Base-by-base conservation (phyloP, 2,797 vertebrate species). In the Muscicapa comitata region DNA sequence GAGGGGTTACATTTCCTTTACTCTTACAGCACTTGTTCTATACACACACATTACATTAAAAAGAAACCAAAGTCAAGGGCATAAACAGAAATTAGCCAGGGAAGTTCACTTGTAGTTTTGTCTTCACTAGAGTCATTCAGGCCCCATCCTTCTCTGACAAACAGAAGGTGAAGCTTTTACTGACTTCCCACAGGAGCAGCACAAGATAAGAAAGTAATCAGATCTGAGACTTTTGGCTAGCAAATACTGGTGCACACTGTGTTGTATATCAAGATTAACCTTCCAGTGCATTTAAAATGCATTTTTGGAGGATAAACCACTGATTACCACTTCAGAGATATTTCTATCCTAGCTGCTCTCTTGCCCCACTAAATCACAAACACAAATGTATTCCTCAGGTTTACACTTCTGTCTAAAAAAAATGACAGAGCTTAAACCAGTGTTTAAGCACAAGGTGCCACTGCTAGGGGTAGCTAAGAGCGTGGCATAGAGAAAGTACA, bases 11-110 rank as follows among this genome's bases (percentile, higher is more conserved):
- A 95, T 82, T 96, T 88, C 90, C 66, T 90, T 97, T 93, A 93
- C 81, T 68, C 95, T 96, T 93, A 91, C 73, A 96, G 89, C 82
- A 94, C 85, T 96, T 91, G 73, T 50, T 93, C 94, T 91, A 92
- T 28, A 91, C 71, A 88, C 62, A 87, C 74, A 87, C 74, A 38
- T 53, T 94, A 85, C 53, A 87, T 90, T 87, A 90, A 74, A 83
- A 93, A 90, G 74, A 94, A 94, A 91, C 53, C 76, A 95, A 84
- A 89, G 81, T 21, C 85, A 71, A 94, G 62, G 76, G 66, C 48
- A 63, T 75, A 78, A 93, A 88, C 42, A 76, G 70, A 84, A n/a
- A 26, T 82, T 87, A 93, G 62, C 58, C 65, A 73, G 58, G 29
- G 19, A 81, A 88, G 50, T 50, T 75, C 58, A 83, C 43, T 24